Conservation (phyloP, 2,113 vertebrate genomes). For the Podarcis cretensis region DNA sequence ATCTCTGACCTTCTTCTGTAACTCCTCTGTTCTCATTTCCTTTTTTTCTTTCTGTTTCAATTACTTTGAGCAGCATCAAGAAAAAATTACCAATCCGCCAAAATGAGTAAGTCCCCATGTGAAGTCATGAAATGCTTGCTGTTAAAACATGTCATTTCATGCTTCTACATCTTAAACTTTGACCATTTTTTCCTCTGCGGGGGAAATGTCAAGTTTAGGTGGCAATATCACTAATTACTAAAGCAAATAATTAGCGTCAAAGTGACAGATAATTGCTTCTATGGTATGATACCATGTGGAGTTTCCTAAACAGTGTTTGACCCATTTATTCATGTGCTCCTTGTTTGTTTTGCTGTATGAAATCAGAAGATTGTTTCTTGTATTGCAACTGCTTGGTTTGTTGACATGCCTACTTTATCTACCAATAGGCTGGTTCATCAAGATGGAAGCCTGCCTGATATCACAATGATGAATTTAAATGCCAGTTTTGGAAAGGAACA, state of each 20-base stretch:
- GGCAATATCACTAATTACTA: slow-evolving; percentile 73
- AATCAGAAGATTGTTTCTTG: not conserved
- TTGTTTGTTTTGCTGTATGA: slow-evolving; percentile 51
- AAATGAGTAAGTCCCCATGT: slow-evolving; percentile 95
- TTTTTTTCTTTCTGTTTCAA: slow-evolving; percentile 89
- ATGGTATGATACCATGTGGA: slow-evolving; percentile 60
- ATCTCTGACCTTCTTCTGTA: slow-evolving; percentile 76
- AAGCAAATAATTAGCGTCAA: slow-evolving; percentile 68
- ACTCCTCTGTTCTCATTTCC: slow-evolving; percentile 81
- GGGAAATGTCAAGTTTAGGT: slow-evolving; percentile 90
- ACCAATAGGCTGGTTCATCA: slow-evolving; percentile 89
- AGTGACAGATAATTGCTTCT: slow-evolving; percentile 70
- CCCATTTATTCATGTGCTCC: slow-evolving; percentile 50
- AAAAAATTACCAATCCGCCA: slow-evolving; percentile 94
- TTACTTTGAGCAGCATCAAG: slow-evolving; percentile 99
- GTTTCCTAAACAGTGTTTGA: slow-evolving; percentile 69
- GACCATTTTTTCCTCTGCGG: slow-evolving; percentile 80
- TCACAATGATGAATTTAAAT: slow-evolving; percentile 89
- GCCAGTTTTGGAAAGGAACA: slow-evolving; percentile 77
- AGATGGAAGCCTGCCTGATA: slow-evolving; percentile 93
- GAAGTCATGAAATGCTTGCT: slow-evolving; percentile 85
- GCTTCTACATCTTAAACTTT: slow-evolving; percentile 89
- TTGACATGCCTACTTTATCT: slow-evolving; percentile 60
- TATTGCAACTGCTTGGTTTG: not conserved
- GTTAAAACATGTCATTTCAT: slow-evolving; percentile 85